A percentile compares a stretch with the other conserved stretches of the same genome.
phyloP scores from a whole-genome alignment of 2,797 vertebrate genomes.

The Monodelphis domestica region DNA sequence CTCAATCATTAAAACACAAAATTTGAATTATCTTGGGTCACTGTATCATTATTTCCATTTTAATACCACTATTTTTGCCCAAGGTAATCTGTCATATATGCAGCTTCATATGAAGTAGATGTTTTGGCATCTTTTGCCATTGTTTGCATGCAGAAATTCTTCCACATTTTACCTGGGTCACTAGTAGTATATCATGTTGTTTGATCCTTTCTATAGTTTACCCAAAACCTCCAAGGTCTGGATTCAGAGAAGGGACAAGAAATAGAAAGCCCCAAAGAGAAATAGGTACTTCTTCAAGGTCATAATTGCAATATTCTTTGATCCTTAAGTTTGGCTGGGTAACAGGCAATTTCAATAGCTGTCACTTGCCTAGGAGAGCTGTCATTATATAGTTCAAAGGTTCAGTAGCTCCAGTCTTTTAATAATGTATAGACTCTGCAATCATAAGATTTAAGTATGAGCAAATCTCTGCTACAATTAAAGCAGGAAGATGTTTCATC shows the following conservation, averaged over 20 bases:
- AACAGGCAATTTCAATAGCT: not conserved
- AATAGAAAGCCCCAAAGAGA: not conserved
- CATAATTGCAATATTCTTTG: slow-evolving; percentile 10
- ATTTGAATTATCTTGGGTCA: not conserved
- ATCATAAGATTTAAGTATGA: not conserved
- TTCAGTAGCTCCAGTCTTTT: slow-evolving; percentile 29
- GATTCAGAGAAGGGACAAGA: slow-evolving; percentile 7
- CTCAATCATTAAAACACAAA: not conserved
- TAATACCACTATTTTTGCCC: not conserved
- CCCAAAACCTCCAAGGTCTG: not conserved
- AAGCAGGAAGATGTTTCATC: slow-evolving; percentile 48
- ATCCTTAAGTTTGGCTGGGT: not conserved
- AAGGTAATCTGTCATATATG: not conserved
- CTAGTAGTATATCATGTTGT: not conserved
- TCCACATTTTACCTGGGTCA: not conserved
- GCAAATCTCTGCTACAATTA: slow-evolving; percentile 14
- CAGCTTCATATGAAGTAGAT: not conserved
- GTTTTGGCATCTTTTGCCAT: not conserved
- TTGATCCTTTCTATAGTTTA: not conserved
- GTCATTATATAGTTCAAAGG: slow-evolving; percentile 27
- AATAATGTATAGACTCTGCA: not conserved
- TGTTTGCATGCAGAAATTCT: not conserved
- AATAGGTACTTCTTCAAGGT: not conserved
- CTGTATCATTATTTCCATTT: not conserved
- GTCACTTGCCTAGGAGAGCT: slow-evolving; percentile 20